These are phyloP conservation scores for Stenodema calcarata DNA, from an alignment of 2,888 invertebrate genomes.

Conservation along the genomic window DNA sequence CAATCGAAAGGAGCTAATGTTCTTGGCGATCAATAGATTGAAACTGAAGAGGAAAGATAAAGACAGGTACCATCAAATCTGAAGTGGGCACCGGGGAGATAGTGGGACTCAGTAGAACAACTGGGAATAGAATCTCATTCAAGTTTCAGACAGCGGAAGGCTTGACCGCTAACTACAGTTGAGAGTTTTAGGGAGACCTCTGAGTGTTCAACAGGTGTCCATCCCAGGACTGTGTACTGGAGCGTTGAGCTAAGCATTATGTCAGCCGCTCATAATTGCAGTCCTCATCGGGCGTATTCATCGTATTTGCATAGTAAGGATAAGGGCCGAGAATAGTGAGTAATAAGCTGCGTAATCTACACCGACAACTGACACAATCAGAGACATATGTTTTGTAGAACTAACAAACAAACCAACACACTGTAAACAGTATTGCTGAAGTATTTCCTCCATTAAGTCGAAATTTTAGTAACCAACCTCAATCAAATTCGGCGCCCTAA, in stretches of 20 bases:
- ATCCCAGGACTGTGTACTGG: not conserved
- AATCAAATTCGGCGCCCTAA: no score
- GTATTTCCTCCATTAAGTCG: no score
- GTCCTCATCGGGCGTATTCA: no score
- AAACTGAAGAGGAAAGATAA: not conserved
- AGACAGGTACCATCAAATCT: not conserved
- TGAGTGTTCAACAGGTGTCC: conserved; percentile 10
- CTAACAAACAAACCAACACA: no score
- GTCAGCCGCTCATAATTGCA: no score
- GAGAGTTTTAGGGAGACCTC: not conserved
- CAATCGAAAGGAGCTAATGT: not conserved
- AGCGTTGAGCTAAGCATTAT: not conserved
- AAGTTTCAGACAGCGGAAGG: conserved; percentile 15
- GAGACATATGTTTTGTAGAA: no score
- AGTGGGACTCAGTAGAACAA: conserved; percentile 1
- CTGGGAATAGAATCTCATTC: conserved; percentile 26
- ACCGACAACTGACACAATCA: no score
- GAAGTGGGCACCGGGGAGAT: not conserved
- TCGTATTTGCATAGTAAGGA: no score
- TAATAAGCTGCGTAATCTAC: no score
- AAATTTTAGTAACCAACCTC: no score
- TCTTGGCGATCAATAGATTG: not conserved
- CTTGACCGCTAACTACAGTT: conserved; percentile 11
- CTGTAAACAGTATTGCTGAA: no score
- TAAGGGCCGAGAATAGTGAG: no score